These are phyloP conservation scores for Drosophila subsilvestris DNA, from an alignment of 2,888 invertebrate species.

Conservation along the genomic window DNA sequence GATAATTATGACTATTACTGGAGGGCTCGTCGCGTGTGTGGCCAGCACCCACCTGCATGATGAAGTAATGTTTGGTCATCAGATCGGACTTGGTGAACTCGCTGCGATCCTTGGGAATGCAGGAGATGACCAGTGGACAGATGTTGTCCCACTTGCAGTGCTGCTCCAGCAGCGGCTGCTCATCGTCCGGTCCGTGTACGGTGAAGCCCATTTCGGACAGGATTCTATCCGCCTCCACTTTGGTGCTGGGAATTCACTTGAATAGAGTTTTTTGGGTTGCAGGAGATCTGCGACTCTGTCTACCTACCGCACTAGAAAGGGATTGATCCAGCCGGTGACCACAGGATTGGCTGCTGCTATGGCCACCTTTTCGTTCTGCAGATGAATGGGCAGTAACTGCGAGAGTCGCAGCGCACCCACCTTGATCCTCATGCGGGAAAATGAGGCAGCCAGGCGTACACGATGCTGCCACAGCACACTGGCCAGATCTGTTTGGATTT, in stretches of 20 bases:
- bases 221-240: constrained; percentile 62
- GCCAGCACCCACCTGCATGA: constrained; percentile 85
- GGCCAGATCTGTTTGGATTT: constrained; percentile 85
- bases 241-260: constrained; percentile 54
- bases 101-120: constrained; percentile 86
- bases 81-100: constrained; percentile 86
- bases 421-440: constrained; percentile 90
- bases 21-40: not conserved
- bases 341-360: constrained; percentile 85
- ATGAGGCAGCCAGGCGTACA: constrained; percentile 90
- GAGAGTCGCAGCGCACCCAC: constrained; percentile 89
- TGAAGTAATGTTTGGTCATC: constrained; percentile 85
- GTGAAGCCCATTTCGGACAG: constrained; percentile 69
- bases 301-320: constrained; percentile 87
- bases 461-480: constrained; percentile 87
- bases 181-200: constrained; percentile 69
- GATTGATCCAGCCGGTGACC: constrained; percentile 93
- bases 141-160: constrained; percentile 84
- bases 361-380: constrained; percentile 89
- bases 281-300: too few relatives aligned
- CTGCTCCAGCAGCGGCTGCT: constrained; percentile 67
- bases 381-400: constrained; percentile 89
- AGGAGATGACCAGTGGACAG: constrained; percentile 85
- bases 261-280: not conserved
- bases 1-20: not conserved